These are phyloP conservation scores for Channa striata DNA, from an alignment of 2,797 vertebrate genomes.

Conservation along the genomic window DNA sequence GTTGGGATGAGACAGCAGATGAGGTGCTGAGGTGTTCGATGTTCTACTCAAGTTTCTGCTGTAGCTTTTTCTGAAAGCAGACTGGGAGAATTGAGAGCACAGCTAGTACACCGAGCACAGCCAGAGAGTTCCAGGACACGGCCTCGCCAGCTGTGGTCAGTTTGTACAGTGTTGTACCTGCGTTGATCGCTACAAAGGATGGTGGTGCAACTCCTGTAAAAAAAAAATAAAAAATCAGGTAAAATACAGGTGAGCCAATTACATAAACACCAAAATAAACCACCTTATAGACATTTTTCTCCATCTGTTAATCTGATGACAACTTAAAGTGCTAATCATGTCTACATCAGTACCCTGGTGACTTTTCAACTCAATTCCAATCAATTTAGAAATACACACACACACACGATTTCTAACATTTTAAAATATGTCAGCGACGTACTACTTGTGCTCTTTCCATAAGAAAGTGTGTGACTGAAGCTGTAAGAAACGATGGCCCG, in stretches of 20 bases:
- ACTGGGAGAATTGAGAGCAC: conserved; percentile 95
- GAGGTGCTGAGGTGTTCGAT: conserved; percentile 52
- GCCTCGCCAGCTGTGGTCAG: conserved; percentile 98
- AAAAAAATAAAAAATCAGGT: too few relatives aligned
- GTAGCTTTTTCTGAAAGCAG: conserved; percentile 95
- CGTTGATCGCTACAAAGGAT: conserved; percentile 98
- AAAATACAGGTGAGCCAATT: conserved; percentile 28
- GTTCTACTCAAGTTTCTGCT: conserved; percentile 93
- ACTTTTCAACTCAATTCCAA: background rate
- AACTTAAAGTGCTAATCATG: background rate
- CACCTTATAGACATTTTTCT: background rate
- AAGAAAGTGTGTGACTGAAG: background rate
- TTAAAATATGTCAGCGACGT: too few relatives aligned
- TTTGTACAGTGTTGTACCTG: conserved; percentile 97
- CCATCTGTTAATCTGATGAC: too few relatives aligned
- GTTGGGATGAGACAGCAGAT: conserved; percentile 57
- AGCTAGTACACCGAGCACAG: conserved; percentile 92
- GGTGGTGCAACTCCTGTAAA: conserved; percentile 95
- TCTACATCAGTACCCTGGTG: background rate
- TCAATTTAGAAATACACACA: too few relatives aligned
- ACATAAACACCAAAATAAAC: background rate
- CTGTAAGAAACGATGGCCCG: background rate
- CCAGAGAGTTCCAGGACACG: conserved; percentile 97
- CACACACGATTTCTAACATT: too few relatives aligned
- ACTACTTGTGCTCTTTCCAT: too few relatives aligned